Base-by-base conservation (phyloP, 1,140 invertebrate species). In the Bombus affinis region DNA sequence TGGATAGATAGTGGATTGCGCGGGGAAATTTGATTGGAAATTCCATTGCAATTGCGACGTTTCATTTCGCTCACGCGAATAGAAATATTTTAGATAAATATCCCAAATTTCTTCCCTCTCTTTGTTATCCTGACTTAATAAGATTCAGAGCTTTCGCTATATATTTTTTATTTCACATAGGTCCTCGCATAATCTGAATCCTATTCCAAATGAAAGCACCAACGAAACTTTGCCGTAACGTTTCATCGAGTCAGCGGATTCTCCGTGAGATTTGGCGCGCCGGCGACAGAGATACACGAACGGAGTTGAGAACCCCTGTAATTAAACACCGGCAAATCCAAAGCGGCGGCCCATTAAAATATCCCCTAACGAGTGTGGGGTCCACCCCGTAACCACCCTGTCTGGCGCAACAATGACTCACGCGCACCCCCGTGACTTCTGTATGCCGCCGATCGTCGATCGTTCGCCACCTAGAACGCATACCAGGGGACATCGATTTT, bases 311-410 rank as follows among this genome's bases (percentile, higher is more conserved):
- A 89, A 81, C 85, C 87, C 62, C 90, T 91, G 90, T 92, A 92
- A 92, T 92, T 92, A 92, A 92, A 92, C 86, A 90, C 86, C 89
- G 91, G 90, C 91, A 90, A 92, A 92, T 92, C 82, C 90, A 91
- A 92, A 91, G 91, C 89, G 87, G 77, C 85, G 76, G 86, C 86
- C 91, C 91, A 92, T 92, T 92, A 92, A 92, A 92, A 92, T 88
- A 90, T 91, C 91, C 91, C 91, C 91, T 92, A 91, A 91, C 91
- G 91, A 90, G 81, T 87, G 71, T 85, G 83, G 87, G 79, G 89
- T 85, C 91, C 88, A 91, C 84, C 83, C 87, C 85, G 82, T 86
- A 88, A 73, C 81, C 89, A 85, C 86, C 91, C 88, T 90, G 91
- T 92, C 89, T 92, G 91, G 87, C 89, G 83, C 87, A 89, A 92